A percentile compares a stretch with the other conserved stretches of the same genome.
Conservation (phyloP, 2,113 vertebrate species). For the Copsychus sechellarum region DNA sequence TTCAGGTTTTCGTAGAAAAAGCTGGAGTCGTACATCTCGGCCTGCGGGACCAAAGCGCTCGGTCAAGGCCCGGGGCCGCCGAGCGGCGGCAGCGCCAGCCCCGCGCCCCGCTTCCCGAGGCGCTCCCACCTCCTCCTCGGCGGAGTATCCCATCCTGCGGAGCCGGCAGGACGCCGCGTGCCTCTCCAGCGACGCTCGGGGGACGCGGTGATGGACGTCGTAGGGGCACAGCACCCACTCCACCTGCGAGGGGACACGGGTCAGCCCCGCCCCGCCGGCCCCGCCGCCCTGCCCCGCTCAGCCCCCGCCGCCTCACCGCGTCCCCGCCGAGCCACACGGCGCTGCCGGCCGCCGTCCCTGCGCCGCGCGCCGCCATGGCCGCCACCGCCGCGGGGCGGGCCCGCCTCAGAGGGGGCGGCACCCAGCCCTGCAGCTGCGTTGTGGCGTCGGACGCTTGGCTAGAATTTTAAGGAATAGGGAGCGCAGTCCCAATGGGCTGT, state of each 20-base stretch:
- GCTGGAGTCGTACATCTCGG: conserved; percentile 79
- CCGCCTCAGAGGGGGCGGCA: accelerated
- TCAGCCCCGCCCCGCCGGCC: accelerated
- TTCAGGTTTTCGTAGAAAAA: conserved; percentile 82
- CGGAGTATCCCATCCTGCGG: conserved; percentile 81
- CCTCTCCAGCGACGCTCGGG: conserved; percentile 79
- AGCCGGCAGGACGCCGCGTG: conserved; percentile 82
- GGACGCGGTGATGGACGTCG: conserved; percentile 83
- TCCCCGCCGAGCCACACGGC: conserved; percentile 8
- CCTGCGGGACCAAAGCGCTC: conserved; percentile 67
- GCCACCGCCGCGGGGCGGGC: not conserved
- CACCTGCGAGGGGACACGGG: conserved; percentile 53
- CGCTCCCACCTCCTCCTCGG: conserved; percentile 82
- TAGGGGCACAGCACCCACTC: conserved; percentile 81
- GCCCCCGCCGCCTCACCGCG: not conserved
- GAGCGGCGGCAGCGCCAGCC: not conserved
- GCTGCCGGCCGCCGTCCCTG: accelerated
- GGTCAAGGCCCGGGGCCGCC: not conserved
- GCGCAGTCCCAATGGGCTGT: not conserved
- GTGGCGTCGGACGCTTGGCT: not conserved
- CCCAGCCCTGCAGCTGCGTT: too few species aligned
- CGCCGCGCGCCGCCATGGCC: accelerated
- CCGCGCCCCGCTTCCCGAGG: not conserved
- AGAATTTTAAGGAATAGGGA: not conserved
- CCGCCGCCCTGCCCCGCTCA: too few species aligned